A percentile compares a stretch with the other conserved stretches of the same genome.
Evolutionary conservation across 2,888 invertebrate genomes (phyloP).

Genomic region (Therioaphis trifolii): DNA sequence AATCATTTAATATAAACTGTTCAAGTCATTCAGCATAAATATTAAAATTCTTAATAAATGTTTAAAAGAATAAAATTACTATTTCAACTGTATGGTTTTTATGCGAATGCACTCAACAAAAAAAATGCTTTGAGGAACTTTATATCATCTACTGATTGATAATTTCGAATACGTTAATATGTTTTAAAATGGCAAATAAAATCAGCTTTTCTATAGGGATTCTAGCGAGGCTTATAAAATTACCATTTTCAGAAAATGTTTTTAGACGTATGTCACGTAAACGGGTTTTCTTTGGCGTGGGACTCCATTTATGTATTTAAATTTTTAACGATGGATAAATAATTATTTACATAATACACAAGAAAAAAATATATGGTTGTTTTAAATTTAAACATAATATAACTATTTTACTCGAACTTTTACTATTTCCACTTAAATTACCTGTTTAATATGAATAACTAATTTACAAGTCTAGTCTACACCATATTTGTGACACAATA

Average conservation of each 20-base stretch:
- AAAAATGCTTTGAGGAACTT: too few species aligned
- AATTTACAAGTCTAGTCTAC: not conserved
- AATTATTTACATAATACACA: not conserved
- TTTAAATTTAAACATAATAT: not conserved
- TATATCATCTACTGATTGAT: too few species aligned
- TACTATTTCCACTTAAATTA: constrained; percentile 26
- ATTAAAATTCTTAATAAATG: too few species aligned
- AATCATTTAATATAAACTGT: too few species aligned
- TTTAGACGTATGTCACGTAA: constrained; percentile 32
- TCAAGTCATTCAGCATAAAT: too few species aligned
- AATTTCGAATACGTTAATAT: not conserved
- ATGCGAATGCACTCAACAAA: too few species aligned
- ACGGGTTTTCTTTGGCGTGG: constrained; percentile 19
- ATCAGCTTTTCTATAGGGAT: not conserved
- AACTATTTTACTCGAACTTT: not conserved
- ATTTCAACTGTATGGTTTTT: too few species aligned
- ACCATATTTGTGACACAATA: not conserved
- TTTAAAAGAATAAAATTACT: too few species aligned
- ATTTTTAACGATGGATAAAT: constrained; percentile 26
- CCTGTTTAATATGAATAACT: constrained; percentile 14
- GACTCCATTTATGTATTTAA: constrained; percentile 14
- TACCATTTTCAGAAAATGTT: constrained; percentile 12
- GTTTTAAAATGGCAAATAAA: not conserved
- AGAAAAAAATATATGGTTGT: not conserved
- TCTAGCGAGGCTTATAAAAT: not conserved